Conservation (phyloP, 1,140 invertebrate genomes). For the Drosophila simulans region DNA sequence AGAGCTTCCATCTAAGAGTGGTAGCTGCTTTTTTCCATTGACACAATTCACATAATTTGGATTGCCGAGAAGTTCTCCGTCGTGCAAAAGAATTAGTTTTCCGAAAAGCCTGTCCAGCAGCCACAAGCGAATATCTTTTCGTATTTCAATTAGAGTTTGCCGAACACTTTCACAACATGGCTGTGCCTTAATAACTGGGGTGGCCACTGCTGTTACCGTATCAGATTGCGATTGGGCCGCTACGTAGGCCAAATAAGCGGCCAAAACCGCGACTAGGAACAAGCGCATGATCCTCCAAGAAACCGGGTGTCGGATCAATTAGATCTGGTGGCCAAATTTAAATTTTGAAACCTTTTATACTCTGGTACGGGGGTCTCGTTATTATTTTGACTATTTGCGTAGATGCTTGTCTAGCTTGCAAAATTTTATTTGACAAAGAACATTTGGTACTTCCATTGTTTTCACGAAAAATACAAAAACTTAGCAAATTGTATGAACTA, state of each 20-base stretch:
- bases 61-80: constrained; percentile 56
- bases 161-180: constrained; percentile 73
- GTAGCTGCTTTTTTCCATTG: constrained; percentile 30
- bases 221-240: constrained; percentile 49
- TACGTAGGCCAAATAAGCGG: constrained; percentile 47
- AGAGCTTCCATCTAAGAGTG: constrained; percentile 9
- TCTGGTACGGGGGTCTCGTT: constrained; percentile 7
- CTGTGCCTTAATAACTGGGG: constrained; percentile 22
- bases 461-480: constrained; percentile 24
- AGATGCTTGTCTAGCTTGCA: constrained; percentile 69
- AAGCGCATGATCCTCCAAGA: constrained; percentile 60
- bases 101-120: constrained; percentile 67
- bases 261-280: constrained; percentile 55
- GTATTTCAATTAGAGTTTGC: constrained; percentile 68
- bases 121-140: constrained; percentile 71
- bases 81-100: constrained; percentile 61
- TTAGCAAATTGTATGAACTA: constrained; percentile 28
- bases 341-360: constrained; percentile 61
- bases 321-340: constrained; percentile 53
- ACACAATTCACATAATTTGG: constrained; percentile 48
- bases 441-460: constrained; percentile 67
- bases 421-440: constrained; percentile 68
- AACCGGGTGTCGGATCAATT: constrained; percentile 14
- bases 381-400: constrained; percentile 60
- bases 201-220: constrained; percentile 37